Evolutionary conservation across 2,888 invertebrate species (phyloP).

Genomic region (Psococerastis gibbosa): DNA sequence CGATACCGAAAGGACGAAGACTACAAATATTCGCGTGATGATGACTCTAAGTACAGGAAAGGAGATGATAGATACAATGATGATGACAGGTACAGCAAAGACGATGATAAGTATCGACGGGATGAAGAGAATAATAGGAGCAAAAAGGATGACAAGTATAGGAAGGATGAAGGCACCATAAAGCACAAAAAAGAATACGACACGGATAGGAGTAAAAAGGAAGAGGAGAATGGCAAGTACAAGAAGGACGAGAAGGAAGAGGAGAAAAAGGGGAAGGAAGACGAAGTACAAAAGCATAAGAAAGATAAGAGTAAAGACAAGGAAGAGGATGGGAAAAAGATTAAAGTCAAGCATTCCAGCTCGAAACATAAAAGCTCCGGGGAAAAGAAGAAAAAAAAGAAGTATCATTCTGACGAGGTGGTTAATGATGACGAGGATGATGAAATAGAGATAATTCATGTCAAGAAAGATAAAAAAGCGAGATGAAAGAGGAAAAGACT

Average conservation of each 20-base stretch:
- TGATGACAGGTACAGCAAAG: conserved; percentile 5
- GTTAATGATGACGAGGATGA: conserved; percentile 4
- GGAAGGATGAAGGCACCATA: neutral
- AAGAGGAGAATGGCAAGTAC: neutral
- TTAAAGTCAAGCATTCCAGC: neutral
- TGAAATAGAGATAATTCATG: neutral
- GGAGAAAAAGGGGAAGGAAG: neutral
- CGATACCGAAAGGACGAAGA: conserved; percentile 1
- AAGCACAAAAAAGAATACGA: neutral
- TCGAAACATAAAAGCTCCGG: neutral
- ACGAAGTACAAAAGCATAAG: neutral
- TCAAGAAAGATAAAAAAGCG: neutral
- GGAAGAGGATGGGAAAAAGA: neutral
- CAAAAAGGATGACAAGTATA: conserved; percentile 2
- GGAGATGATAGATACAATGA: neutral
- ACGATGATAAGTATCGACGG: conserved; percentile 4
- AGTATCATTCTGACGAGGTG: neutral
- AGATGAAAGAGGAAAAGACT: too few relatives aligned
- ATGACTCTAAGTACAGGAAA: conserved; percentile 2
- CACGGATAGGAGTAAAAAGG: neutral
- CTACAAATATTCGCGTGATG: neutral
- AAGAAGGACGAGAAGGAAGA: conserved; percentile 1
- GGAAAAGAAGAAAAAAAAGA: conserved; percentile 2
- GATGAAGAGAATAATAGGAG: neutral
- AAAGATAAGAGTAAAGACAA: neutral